Evolutionary conservation across 2,113 vertebrate genomes (phyloP).

Genomic region (Tetraodon nigroviridis): DNA sequence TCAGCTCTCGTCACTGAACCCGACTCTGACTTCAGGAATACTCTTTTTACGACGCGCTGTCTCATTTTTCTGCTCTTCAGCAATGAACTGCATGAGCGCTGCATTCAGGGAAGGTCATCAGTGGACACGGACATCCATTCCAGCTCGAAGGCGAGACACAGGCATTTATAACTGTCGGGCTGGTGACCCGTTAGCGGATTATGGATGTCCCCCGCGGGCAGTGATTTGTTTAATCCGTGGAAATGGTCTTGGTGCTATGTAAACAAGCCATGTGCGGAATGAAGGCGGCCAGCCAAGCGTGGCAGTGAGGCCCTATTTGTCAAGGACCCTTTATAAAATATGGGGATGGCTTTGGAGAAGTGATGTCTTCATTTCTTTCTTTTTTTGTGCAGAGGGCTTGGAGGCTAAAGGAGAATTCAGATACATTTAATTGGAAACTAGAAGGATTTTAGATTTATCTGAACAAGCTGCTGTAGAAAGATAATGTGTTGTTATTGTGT

Average conservation of each 20-base stretch:
- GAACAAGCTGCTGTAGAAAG: neutral
- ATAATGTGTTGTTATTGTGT: too few relatives aligned
- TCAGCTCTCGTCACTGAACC: slow-evolving; percentile 17
- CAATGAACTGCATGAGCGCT: slow-evolving; percentile 58
- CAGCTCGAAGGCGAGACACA: slow-evolving; percentile 66
- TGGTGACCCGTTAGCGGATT: slow-evolving; percentile 85
- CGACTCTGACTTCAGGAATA: neutral
- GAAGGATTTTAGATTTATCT: slow-evolving; percentile 1
- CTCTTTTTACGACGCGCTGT: neutral
- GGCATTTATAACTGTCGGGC: slow-evolving; percentile 82
- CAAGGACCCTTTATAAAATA: slow-evolving; percentile 94
- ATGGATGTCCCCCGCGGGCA: slow-evolving; percentile 91
- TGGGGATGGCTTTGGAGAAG: slow-evolving; percentile 79
- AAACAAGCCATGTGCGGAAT: slow-evolving; percentile 98
- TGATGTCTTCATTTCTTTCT: slow-evolving; percentile 94
- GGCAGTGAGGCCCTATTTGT: slow-evolving; percentile 91
- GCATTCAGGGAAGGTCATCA: slow-evolving; percentile 83
- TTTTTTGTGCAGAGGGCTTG: slow-evolving; percentile 77
- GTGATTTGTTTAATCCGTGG: slow-evolving; percentile 99
- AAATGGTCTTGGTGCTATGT: slow-evolving; percentile 96
- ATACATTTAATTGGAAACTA: slow-evolving; percentile 9
- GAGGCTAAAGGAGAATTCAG: slow-evolving; percentile 76
- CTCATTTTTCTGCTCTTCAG: slow-evolving; percentile 7
- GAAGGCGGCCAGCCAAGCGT: slow-evolving; percentile 89
- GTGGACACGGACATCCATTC: slow-evolving; percentile 80